These are phyloP conservation scores for Aphaenogaster floridana DNA, from an alignment of 1,140 invertebrate species.

Conservation along the genomic window DNA sequence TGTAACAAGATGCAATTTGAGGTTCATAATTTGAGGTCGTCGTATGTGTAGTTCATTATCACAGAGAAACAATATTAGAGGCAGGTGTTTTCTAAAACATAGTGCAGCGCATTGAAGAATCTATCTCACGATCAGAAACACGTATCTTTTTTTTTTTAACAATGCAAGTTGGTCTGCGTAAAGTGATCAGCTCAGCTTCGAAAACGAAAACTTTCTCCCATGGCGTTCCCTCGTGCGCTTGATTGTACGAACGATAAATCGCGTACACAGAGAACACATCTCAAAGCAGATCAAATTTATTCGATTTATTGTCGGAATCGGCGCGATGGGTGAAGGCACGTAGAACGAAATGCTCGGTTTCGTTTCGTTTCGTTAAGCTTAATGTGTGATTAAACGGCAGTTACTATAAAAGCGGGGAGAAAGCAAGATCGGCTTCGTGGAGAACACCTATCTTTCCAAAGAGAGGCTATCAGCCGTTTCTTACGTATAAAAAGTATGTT, in stretches of 20 bases:
- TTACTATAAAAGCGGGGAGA: constrained; percentile 69
- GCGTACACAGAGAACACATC: background rate
- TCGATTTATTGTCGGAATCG: constrained; percentile 23
- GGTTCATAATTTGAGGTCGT: background rate
- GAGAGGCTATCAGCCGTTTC: constrained; percentile 57
- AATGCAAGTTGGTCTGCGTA: constrained; percentile 9
- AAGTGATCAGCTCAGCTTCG: constrained; percentile 19
- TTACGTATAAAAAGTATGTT: constrained; percentile 40
- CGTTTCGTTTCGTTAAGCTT: constrained; percentile 50
- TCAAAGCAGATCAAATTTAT: constrained; percentile 44
- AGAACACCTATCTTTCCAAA: constrained; percentile 64
- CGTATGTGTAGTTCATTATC: constrained; percentile 8
- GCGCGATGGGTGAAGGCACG: constrained; percentile 3
- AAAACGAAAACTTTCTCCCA: constrained; percentile 55
- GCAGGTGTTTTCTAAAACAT: constrained; percentile 18
- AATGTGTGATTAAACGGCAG: constrained; percentile 49
- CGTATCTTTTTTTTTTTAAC: constrained; percentile 16
- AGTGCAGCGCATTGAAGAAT: background rate
- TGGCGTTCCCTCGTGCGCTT: background rate
- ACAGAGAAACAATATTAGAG: constrained; percentile 5
- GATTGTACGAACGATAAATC: constrained; percentile 42
- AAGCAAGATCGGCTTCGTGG: constrained; percentile 68
- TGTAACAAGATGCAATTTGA: constrained; percentile 30
- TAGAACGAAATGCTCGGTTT: constrained; percentile 33
- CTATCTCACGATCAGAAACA: constrained; percentile 17